phyloP scores from a whole-genome alignment of 2,888 invertebrate species.

The Zygaena filipendulae region DNA sequence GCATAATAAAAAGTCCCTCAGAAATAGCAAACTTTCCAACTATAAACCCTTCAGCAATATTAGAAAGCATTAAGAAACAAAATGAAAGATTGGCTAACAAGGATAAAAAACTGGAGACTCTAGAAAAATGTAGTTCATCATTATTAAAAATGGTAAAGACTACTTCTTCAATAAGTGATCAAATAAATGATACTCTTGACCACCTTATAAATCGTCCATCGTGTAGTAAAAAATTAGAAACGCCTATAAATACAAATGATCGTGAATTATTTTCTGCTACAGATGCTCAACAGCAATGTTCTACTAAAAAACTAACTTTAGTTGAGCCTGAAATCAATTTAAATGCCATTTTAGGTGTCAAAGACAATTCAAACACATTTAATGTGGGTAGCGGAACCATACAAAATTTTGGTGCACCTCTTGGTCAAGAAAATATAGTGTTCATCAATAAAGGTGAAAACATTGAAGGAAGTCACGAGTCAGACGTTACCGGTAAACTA shows the following conservation, averaged over 20 bases:
- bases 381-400: constrained; percentile 25
- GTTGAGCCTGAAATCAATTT: constrained; percentile 20
- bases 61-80: constrained; percentile 28
- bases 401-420: constrained; percentile 28
- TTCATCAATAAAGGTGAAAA: constrained; percentile 10
- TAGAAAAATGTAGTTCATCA: constrained; percentile 25
- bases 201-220: constrained; percentile 26
- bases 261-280: no score
- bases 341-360: constrained; percentile 26
- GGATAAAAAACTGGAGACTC: constrained; percentile 27
- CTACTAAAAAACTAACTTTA: no score
- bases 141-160: constrained; percentile 24
- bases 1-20: constrained; percentile 1
- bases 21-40: background rate
- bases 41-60: constrained; percentile 26
- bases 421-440: constrained; percentile 13
- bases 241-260: no score
- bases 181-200: constrained; percentile 25
- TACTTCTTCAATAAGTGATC: constrained; percentile 22
- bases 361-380: constrained; percentile 26
- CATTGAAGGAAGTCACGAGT: constrained; percentile 13
- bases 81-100: constrained; percentile 28
- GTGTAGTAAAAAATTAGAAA: constrained; percentile 19
- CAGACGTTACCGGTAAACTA: background rate
- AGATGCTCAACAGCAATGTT: background rate